Base-by-base conservation (phyloP, 2,888 invertebrate genomes). In the Tuberolachnus salignus region DNA sequence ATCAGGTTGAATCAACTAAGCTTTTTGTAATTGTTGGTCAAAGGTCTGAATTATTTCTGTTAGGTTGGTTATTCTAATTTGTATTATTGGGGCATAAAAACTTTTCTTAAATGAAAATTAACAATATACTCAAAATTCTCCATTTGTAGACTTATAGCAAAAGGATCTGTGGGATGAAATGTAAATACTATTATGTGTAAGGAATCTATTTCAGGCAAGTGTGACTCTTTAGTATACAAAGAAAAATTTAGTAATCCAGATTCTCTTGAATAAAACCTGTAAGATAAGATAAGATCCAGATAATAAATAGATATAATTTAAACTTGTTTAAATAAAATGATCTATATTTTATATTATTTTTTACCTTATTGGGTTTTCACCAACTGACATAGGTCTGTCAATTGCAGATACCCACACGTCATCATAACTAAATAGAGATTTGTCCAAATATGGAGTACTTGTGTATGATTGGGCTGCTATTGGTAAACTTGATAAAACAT, bases 161-260 rank as follows among this genome's bases (percentile, higher is more conserved):
- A 95, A 0, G 98, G 98, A 86, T 98, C 97, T 16, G 92, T 93
- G 0, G 98, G 98, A 87, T 98, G 98, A 86, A 96, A 97, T 13
- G 95, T 95, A 85, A 97, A 98, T 19, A 97, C 95, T 8, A 97
- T 96, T 16, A 97, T 88, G 82, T 94, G 88, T 82, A 95, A 87
- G 14, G 93, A 88, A 83, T 91, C 88, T 13, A 91, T 89, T 3
- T 87, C 86, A 55, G 88, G 86, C 82, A 88, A 87, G 26, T 80
- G 80, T 34, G 80, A 69, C 19, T 80, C 73, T n/a, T 91, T 91
- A 13, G 92, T 91, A 84, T 91, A 89, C 83, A 93, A 90, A 83
- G 90, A 89, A 86, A 94, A 96, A 86, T 92, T 93, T 44, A 94
- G 86, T 46, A 93, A 86, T 10, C 93, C 90, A 83, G 91, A 89